Evolutionary conservation across 2,113 vertebrate species (phyloP).

Genomic region (Parus major): DNA sequence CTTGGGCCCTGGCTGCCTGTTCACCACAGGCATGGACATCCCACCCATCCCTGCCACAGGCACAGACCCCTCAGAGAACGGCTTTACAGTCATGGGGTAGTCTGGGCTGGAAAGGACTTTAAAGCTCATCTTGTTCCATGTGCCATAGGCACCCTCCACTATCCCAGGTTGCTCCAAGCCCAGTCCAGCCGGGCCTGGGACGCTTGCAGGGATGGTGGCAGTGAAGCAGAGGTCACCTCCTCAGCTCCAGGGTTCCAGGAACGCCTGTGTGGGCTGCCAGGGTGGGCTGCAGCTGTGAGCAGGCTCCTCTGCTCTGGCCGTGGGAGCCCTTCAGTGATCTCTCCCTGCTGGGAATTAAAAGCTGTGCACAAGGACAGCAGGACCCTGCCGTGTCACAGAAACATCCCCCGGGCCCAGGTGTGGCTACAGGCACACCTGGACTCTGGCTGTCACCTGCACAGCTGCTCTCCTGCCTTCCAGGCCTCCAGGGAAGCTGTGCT

Average conservation of each 20-base stretch:
- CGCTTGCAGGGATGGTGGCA: accelerated
- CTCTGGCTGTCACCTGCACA: neutral
- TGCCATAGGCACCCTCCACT: neutral
- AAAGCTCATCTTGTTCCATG: neutral
- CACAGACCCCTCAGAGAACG: neutral
- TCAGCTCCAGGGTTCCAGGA: neutral
- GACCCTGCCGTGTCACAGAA: neutral
- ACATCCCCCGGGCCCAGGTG: neutral
- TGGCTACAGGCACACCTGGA: neutral
- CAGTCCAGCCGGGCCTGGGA: neutral
- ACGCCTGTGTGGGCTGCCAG: neutral
- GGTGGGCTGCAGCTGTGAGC: neutral
- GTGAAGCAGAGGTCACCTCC: neutral
- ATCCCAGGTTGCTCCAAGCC: neutral
- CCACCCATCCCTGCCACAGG: neutral
- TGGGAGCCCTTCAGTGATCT: neutral
- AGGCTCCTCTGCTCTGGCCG: neutral
- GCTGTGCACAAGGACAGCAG: neutral
- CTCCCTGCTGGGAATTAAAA: neutral
- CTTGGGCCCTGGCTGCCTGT: neutral
- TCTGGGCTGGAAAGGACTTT: neutral
- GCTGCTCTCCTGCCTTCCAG: neutral
- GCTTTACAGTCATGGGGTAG: too few species aligned
- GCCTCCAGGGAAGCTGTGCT: neutral
- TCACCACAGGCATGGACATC: neutral